These are phyloP conservation scores for Myanophis thanlyinensis DNA, from an alignment of 2,113 vertebrate species.

Conservation along the genomic window DNA sequence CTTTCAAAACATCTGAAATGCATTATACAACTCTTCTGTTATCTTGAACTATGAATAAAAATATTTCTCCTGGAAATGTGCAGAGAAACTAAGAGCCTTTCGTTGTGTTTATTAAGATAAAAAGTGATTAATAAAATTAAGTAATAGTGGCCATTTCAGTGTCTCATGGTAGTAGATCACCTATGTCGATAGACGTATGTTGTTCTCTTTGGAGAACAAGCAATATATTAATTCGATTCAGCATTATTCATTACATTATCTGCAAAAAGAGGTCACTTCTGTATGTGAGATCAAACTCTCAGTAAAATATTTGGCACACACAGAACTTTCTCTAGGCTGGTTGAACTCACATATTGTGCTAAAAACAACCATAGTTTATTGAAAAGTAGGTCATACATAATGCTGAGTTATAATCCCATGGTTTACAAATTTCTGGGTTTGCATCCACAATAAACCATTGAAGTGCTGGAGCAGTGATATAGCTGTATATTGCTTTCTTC, in stretches of 20 bases:
- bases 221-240: neutral
- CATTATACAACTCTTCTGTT: neutral
- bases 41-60: neutral
- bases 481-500: neutral
- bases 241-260: neutral
- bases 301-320: neutral
- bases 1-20: neutral
- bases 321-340: neutral
- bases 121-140: neutral
- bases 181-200: neutral
- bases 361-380: neutral
- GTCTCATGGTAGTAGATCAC: neutral
- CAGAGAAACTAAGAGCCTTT: neutral
- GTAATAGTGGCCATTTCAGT: neutral
- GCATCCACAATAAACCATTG: neutral
- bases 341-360: neutral
- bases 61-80: neutral
- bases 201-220: neutral
- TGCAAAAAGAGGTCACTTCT: neutral
- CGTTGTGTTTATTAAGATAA: neutral
- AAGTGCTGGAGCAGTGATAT: neutral
- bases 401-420: neutral
- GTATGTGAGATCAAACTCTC: neutral
- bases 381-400: neutral
- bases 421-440: neutral